phyloP scores from a whole-genome alignment of 2,888 invertebrate species.

The Rhabditoides inermis region DNA sequence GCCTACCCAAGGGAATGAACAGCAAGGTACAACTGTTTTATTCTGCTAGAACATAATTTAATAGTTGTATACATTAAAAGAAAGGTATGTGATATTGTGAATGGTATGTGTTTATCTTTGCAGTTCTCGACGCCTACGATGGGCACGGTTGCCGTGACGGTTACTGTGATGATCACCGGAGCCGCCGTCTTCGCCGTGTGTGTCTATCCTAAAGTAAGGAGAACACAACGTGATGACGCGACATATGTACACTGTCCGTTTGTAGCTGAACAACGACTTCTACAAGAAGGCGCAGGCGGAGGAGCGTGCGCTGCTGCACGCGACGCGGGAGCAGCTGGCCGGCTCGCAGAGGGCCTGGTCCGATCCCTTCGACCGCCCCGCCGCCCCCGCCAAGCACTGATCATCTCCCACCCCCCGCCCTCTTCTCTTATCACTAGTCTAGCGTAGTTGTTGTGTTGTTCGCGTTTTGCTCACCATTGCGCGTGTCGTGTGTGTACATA shows the following conservation, averaged over 20 bases:
- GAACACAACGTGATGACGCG: neutral
- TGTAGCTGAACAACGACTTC: slow-evolving; percentile 25
- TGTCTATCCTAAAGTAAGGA: slow-evolving; percentile 29
- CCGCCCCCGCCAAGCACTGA: too few species aligned
- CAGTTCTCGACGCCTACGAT: slow-evolving; percentile 20
- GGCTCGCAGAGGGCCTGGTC: slow-evolving; percentile 36
- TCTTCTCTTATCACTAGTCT: slow-evolving; percentile 4
- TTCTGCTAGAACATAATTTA: too few species aligned
- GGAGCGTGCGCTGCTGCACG: slow-evolving; percentile 34
- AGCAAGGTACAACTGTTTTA: too few species aligned
- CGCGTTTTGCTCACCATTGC: too few species aligned
- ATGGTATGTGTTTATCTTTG: too few species aligned
- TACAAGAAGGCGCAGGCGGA: slow-evolving; percentile 38
- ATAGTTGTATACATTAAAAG: too few species aligned
- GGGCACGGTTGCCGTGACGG: slow-evolving; percentile 38
- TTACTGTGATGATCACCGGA: slow-evolving; percentile 27
- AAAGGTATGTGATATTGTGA: too few species aligned
- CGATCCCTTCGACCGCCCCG: slow-evolving; percentile 40
- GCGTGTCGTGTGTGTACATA: too few species aligned
- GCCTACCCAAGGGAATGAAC: too few species aligned
- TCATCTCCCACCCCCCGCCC: too few species aligned
- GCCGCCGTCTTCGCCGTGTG: slow-evolving; percentile 36
- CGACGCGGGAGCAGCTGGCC: slow-evolving; percentile 33
- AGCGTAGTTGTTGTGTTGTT: slow-evolving; percentile 1
- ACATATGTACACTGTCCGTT: neutral